phyloP scores from a whole-genome alignment of 2,113 vertebrate genomes.

The Dolichallabes microphthalmus region DNA sequence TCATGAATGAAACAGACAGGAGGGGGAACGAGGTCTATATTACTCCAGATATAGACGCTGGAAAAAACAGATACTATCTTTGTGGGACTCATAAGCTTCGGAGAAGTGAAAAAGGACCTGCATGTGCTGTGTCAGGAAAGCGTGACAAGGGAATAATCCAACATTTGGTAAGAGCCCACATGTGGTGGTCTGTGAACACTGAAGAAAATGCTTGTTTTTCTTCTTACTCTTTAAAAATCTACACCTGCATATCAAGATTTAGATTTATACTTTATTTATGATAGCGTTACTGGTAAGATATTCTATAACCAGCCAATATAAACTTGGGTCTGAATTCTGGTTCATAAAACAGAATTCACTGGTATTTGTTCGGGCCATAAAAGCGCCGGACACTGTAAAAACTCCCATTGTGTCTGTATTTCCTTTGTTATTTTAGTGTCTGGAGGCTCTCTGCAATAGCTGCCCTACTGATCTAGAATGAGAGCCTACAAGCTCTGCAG shows the following conservation, averaged over 20 bases:
- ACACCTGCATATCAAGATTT: not conserved
- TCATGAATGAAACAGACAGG: slow-evolving; percentile 24
- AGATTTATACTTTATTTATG: not conserved
- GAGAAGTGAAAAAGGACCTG: not conserved
- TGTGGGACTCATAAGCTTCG: slow-evolving; percentile 11
- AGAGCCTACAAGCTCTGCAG: slow-evolving; percentile 26
- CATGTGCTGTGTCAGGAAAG: slow-evolving; percentile 19
- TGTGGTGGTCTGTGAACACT: not conserved
- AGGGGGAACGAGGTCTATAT: too few species aligned
- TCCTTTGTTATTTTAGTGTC: slow-evolving; percentile 49
- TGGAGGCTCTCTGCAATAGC: slow-evolving; percentile 39
- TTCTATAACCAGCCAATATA: not conserved
- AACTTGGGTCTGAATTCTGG: not conserved
- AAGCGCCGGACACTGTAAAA: slow-evolving; percentile 34
- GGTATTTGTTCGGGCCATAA: slow-evolving; percentile 19
- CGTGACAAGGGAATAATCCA: not conserved
- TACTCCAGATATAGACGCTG: not conserved
- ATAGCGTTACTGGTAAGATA: not conserved
- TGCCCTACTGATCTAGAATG: slow-evolving; percentile 20
- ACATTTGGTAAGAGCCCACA: slow-evolving; percentile 4
- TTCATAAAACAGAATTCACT: slow-evolving; percentile 26
- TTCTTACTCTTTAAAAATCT: not conserved
- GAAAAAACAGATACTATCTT: not conserved
- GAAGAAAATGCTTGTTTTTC: not conserved
- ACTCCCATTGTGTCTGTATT: slow-evolving; percentile 45